Evolutionary conservation across 2,113 vertebrate genomes (phyloP).

Genomic region (Parus major): DNA sequence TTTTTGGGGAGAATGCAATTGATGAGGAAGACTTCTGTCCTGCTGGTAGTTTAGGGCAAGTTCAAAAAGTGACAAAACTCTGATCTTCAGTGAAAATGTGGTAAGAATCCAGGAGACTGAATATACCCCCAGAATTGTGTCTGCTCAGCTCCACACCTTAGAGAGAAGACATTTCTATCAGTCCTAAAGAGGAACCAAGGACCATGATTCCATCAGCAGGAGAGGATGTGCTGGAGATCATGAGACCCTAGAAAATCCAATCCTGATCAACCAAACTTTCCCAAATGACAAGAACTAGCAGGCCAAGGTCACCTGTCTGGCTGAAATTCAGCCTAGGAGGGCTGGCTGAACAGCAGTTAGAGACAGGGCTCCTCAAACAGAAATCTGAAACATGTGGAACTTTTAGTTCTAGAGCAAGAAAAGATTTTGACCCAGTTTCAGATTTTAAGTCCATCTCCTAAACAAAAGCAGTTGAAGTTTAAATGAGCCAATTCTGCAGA

Average conservation of each 20-base stretch:
- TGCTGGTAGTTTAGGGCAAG: not conserved
- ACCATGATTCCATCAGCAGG: not conserved
- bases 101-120: not conserved
- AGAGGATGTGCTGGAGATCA: not conserved
- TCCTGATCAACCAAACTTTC: not conserved
- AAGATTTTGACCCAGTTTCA: constrained; percentile 61
- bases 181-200: not conserved
- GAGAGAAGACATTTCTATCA: not conserved
- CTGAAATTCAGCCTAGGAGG: not conserved
- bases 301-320: not conserved
- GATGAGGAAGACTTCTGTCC: not conserved
- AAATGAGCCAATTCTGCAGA: constrained; percentile 63
- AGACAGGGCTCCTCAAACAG: not conserved
- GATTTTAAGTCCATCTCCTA: constrained; percentile 46
- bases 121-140: accelerated
- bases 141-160: not conserved
- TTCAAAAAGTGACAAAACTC: not conserved
- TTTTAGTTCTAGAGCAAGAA: constrained; percentile 19
- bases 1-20: accelerated
- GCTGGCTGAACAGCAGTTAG: not conserved
- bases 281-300: not conserved
- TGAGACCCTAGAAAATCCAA: not conserved
- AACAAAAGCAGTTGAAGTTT: constrained; percentile 68
- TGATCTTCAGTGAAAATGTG: not conserved
- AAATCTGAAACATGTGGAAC: not conserved